Conservation (phyloP, 2,797 vertebrate genomes). For the Bryconaethiops microstoma region DNA sequence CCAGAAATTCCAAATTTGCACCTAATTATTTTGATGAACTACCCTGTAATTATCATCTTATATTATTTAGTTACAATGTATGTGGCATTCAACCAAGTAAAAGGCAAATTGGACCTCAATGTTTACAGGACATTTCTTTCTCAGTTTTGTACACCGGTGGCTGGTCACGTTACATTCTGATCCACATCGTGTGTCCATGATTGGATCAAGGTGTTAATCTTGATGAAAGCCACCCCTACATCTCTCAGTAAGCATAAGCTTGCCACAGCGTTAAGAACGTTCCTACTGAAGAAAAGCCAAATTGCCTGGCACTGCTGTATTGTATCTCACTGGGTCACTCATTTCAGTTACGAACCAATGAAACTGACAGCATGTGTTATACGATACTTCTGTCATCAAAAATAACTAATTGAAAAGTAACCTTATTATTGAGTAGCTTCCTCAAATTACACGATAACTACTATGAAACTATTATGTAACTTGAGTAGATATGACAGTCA, state of each 20-base stretch:
- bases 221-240: conserved; percentile 29
- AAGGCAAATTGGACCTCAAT: background rate
- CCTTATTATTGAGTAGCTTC: too few species aligned
- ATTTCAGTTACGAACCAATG: background rate
- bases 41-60: too few species aligned
- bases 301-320: background rate
- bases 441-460: too few species aligned
- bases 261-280: background rate
- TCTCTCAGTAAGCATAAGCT: conserved; percentile 41
- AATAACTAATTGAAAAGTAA: too few species aligned
- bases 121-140: conserved; percentile 5
- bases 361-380: too few species aligned
- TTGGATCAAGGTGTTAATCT: conserved; percentile 55
- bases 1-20: too few species aligned
- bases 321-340: background rate
- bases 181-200: conserved; percentile 37
- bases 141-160: background rate
- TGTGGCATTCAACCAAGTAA: too few species aligned
- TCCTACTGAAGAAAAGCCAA: background rate
- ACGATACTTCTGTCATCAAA: too few species aligned
- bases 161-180: conserved; percentile 37
- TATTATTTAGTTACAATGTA: too few species aligned
- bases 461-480: too few species aligned
- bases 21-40: too few species aligned
- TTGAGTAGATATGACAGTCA: too few species aligned